These are phyloP conservation scores for Pangasius larnaudii DNA, from an alignment of 2,797 vertebrate genomes.

Conservation along the genomic window DNA sequence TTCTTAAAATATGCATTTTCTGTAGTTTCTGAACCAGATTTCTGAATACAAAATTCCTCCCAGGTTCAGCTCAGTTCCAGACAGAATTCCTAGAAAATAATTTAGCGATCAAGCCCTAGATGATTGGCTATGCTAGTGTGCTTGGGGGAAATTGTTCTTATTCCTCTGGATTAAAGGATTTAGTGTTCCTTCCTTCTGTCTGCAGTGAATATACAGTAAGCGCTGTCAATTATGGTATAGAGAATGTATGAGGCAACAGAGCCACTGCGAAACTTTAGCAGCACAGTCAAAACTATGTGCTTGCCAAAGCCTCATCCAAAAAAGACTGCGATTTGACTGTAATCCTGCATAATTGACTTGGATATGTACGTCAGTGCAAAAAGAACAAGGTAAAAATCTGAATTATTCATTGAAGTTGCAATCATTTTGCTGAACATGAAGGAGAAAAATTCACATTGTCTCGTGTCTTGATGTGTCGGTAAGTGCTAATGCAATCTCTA, in stretches of 20 bases:
- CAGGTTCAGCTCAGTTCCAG: background rate
- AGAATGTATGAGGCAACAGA: conserved; percentile 12
- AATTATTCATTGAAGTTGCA: background rate
- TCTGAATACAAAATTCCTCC: background rate
- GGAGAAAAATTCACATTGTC: background rate
- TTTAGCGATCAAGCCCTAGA: background rate
- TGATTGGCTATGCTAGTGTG: background rate
- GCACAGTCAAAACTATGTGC: background rate
- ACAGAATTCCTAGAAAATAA: background rate
- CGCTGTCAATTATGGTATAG: conserved; percentile 23
- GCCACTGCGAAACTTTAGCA: conserved; percentile 16
- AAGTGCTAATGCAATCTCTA: background rate
- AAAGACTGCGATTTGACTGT: background rate
- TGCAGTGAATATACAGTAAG: background rate
- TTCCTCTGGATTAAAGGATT: conserved; percentile 44
- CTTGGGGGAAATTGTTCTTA: background rate
- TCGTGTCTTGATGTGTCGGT: background rate
- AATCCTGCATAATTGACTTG: background rate
- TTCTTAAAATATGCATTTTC: background rate
- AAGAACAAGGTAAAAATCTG: background rate
- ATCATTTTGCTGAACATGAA: background rate
- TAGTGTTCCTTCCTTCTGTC: conserved; percentile 33
- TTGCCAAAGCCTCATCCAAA: background rate
- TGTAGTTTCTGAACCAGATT: background rate
- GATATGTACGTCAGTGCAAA: background rate